Evolutionary conservation across 2,797 vertebrate species (phyloP).

Genomic region (Crocodylus rhombifer): DNA sequence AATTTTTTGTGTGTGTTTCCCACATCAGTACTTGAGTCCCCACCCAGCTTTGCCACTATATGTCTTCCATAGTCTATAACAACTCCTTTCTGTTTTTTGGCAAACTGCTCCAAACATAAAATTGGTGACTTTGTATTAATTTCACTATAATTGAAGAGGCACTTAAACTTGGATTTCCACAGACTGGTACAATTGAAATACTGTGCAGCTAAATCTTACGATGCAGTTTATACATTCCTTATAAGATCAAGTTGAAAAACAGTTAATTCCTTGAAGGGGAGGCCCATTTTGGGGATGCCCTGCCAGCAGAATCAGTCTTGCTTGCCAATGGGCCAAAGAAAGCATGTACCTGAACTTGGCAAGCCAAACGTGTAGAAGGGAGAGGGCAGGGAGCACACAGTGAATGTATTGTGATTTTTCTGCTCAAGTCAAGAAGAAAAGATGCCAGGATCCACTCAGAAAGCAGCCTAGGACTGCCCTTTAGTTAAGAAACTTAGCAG

Average conservation of each 20-base stretch:
- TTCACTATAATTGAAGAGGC: not conserved
- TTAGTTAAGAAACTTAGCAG: not conserved
- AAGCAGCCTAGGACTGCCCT: not conserved
- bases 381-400: not conserved
- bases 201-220: fast-evolving
- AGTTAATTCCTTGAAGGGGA: not conserved
- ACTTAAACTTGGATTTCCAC: not conserved
- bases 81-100: not conserved
- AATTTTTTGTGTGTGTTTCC: not conserved
- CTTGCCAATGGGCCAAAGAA: not conserved
- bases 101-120: not conserved
- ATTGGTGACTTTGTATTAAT: not conserved
- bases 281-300: not conserved
- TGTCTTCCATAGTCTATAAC: not conserved
- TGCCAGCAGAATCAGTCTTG: not conserved
- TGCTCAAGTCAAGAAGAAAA: not conserved
- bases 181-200: not conserved
- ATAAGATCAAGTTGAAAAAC: not conserved
- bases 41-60: not conserved
- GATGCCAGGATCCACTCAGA: no score
- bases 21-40: not conserved
- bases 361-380: not conserved
- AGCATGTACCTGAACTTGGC: fast-evolving
- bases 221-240: not conserved
- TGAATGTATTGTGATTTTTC: not conserved